phyloP scores from a whole-genome alignment of 2,888 invertebrate species.

The Periphyllus acericola region DNA sequence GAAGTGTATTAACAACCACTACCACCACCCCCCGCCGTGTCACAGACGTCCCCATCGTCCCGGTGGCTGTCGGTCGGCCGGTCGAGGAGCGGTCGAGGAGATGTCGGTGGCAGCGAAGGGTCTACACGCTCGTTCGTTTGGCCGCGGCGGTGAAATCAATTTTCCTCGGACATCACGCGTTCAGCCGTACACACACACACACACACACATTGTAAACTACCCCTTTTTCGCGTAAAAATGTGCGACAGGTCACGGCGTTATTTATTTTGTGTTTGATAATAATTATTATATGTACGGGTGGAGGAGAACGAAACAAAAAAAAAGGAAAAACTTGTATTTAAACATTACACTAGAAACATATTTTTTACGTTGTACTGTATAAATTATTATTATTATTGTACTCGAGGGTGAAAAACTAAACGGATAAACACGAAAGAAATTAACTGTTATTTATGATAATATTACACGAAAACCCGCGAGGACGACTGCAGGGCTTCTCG shows the following conservation, averaged over 20 bases:
- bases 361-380: too few species aligned
- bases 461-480: too few species aligned
- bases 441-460: too few species aligned
- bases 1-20: neutral
- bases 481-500: too few species aligned
- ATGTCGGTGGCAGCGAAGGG: neutral
- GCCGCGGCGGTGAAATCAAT: conserved; percentile 20
- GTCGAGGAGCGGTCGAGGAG: neutral
- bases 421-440: too few species aligned
- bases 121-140: neutral
- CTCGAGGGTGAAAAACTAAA: too few species aligned
- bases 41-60: too few species aligned
- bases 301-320: neutral
- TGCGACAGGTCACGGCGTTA: conserved; percentile 10
- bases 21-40: too few species aligned
- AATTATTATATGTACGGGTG: neutral
- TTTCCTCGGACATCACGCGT: conserved; percentile 18
- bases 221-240: conserved; percentile 33
- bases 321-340: too few species aligned
- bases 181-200: neutral
- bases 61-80: neutral
- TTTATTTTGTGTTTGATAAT: neutral
- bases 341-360: too few species aligned
- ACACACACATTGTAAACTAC: conserved; percentile 16
- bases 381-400: too few species aligned